Conservation (phyloP, 1,140 invertebrate species). For the Hesperophylax magnus region DNA sequence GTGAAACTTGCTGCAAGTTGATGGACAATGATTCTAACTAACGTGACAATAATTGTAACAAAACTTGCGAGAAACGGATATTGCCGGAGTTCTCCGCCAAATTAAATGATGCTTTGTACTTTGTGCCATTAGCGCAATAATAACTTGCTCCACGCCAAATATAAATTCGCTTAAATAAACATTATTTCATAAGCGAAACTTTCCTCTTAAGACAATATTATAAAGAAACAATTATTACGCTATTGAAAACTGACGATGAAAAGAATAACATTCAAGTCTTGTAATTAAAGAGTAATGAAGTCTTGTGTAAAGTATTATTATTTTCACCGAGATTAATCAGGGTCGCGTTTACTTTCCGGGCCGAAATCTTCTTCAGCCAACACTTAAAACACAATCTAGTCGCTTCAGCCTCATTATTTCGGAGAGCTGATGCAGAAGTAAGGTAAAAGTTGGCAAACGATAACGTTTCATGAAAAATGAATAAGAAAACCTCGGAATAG, state of each 20-base stretch:
- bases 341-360: neutral
- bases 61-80: too few relatives aligned
- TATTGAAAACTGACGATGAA: neutral
- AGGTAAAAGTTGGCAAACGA: conserved; percentile 51
- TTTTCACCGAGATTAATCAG: neutral
- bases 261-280: neutral
- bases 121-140: too few relatives aligned
- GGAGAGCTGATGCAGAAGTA: conserved; percentile 49
- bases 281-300: neutral
- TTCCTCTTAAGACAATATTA: too few relatives aligned
- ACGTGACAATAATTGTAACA: too few relatives aligned
- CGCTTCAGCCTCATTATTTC: conserved; percentile 51
- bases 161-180: too few relatives aligned
- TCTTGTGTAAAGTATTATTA: neutral
- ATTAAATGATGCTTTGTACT: too few relatives aligned
- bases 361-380: neutral
- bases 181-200: too few relatives aligned
- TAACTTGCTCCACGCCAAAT: too few relatives aligned
- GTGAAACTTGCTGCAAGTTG: too few relatives aligned
- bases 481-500: conserved; percentile 11
- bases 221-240: neutral
- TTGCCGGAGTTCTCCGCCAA: too few relatives aligned
- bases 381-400: conserved; percentile 35
- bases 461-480: conserved; percentile 30
- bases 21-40: too few relatives aligned